Evolutionary conservation across 2,113 vertebrate species (phyloP), one percentile per base, ranked within the genome.

Genomic region (Percopsis transmontana): DNA sequence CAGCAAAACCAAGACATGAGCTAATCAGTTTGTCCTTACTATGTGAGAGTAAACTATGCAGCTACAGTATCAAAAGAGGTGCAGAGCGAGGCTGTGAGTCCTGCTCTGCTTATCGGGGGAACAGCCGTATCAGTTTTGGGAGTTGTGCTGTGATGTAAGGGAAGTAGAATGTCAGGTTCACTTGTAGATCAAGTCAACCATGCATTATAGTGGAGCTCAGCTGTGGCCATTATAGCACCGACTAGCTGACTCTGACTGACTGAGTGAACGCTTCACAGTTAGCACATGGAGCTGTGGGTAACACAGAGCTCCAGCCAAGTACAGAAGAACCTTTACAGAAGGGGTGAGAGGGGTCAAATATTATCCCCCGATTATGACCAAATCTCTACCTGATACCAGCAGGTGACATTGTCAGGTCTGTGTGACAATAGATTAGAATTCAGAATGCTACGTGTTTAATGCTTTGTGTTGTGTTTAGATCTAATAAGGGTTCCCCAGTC

Each of bases 131-230:
- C 90, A 88, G 86, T 87, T 88, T 85, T 74, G 85, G 78, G 82
- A 85, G 85, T 88, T 81, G 85, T 82, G 86, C 74, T 80, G 81
- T 89, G 86, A 91, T 88, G 90, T 89, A 89, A 86, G 82, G 82
- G 84, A 76, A 74, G 83, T 74, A 58, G 85, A 87, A 91, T 90
- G 90, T 90, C 91, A 91, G 87, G 87, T 91, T 91, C 90, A 90
- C 90, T 89, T 89, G 87, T 90, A 90, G 89, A 92, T 91, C 89
- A 91, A 91, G 89, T 90, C 88, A 83, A 87, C 88, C 90, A 86
- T 87, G 90, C 85, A 89, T 92, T 91, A 93, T 90, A 84, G 86
- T 76, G 74, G 67, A 79, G 83, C 82, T 87, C 45, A 69, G 81
- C 84, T 77, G 81, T 76, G 64, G 79, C 86, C 81, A 68, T 75